phyloP scores from a whole-genome alignment of 2,113 vertebrate genomes.

The Patagioenas fasciata region DNA sequence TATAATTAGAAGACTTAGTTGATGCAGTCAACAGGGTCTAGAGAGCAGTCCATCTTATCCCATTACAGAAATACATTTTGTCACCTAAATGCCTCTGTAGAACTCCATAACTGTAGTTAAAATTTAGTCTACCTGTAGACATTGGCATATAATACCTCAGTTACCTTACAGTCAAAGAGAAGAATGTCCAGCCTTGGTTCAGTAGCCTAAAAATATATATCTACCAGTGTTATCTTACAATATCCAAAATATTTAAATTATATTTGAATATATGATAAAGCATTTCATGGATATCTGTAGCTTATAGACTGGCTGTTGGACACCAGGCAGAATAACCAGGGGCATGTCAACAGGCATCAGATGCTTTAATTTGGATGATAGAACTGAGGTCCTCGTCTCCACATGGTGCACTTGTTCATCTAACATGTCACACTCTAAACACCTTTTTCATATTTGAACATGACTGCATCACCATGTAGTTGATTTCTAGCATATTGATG shows the following conservation, averaged over 20 bases:
- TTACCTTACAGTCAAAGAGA: background rate
- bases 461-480: background rate
- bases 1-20: background rate
- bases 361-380: background rate
- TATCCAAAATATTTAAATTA: background rate
- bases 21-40: background rate
- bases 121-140: background rate
- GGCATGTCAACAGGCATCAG: fast-evolving
- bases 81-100: background rate
- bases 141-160: background rate
- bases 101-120: background rate
- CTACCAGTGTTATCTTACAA: background rate
- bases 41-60: background rate
- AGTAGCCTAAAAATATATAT: background rate
- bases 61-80: background rate
- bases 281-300: background rate
- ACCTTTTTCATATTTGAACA: background rate
- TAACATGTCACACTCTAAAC: background rate
- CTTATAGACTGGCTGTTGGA: background rate
- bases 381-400: background rate
- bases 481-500: background rate
- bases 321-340: background rate
- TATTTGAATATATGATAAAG: background rate
- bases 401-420: fast-evolving
- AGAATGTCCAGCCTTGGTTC: background rate